These are phyloP conservation scores for Elephas maximus DNA, from an alignment of 2,113 vertebrate genomes.

Conservation along the genomic window DNA sequence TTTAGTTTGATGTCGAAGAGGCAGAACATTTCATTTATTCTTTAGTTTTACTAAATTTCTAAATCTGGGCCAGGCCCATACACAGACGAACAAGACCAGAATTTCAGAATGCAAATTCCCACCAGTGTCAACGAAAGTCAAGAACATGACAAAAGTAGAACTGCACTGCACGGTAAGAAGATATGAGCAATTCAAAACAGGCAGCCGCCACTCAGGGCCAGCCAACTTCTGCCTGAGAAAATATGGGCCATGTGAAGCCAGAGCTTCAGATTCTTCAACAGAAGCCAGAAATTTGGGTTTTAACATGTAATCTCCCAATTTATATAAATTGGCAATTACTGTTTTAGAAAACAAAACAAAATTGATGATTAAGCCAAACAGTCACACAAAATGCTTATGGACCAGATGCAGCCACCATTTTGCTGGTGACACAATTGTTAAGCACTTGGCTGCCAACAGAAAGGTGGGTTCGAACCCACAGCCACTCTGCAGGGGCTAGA, in stretches of 20 bases:
- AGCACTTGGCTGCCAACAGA: no score
- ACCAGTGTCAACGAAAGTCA: background rate
- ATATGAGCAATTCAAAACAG: background rate
- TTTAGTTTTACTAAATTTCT: background rate
- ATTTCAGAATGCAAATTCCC: background rate
- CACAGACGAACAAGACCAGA: background rate
- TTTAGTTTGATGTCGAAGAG: slow-evolving; percentile 6
- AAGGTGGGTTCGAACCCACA: no score
- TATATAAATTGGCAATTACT: background rate
- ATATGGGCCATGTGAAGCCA: background rate
- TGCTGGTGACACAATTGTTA: background rate
- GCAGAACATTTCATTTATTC: slow-evolving; percentile 28
- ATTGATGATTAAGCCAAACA: background rate
- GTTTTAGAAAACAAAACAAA: background rate
- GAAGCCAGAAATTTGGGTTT: background rate
- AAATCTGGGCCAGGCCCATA: background rate
- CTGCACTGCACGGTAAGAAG: background rate
- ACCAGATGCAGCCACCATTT: background rate
- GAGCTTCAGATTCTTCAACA: background rate
- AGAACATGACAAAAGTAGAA: background rate
- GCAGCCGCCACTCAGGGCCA: background rate
- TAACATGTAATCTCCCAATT: background rate
- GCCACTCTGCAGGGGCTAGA: no score
- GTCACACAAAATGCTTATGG: background rate
- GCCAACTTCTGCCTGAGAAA: background rate